Base-by-base conservation (phyloP, 2,113 vertebrate genomes). In the Nycticryphes semicollaris region DNA sequence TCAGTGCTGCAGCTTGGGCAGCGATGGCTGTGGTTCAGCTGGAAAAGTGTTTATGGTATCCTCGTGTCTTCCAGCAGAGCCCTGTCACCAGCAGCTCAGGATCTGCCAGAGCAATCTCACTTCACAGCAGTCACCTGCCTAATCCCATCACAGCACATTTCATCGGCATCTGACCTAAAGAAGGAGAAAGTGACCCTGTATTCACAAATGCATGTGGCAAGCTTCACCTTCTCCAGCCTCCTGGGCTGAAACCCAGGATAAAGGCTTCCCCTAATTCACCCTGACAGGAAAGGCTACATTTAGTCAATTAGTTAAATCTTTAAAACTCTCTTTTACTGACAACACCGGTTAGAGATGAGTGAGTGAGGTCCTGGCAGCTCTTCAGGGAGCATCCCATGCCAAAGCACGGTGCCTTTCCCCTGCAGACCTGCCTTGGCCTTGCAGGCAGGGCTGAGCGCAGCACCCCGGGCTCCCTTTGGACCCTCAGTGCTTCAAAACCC, bases 301-400 rank as follows among this genome's bases (percentile, higher is more conserved):
- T 76, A 72, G 88, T 84, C 90, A 90, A 96, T 91, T 96, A 97
- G 86, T 84, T 87, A 80, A 91, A 95, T 47, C 75, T 90, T 93
- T 72, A 41, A 91, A 87, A 63, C 53, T 69, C 93, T 67, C 76
- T 91, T 88, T 91, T 85, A 51, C 87, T 88, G 84, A 93, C 93
- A 89, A n/a, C 0, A 1, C 48, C 1, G 33, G 74, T 93, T 89
- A 90, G 57, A 84, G 91, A 87, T 21, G 77, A 94, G 69, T 10
- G 74, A 91, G 78, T 31, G 64, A 89, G 74, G 84, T 33, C 27
- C 85, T 94, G 94, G 93, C 79, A 82, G 83, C 62, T 76, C 73
- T 86, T 89, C 90, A 90, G 79, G 43, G 69, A 80, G 66, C 47
- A 64, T 66, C 82, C 47, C 47, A 27, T 57, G 91, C 72, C 95